phyloP scores from a whole-genome alignment of 2,797 vertebrate genomes.

The Xenentodon cancila region DNA sequence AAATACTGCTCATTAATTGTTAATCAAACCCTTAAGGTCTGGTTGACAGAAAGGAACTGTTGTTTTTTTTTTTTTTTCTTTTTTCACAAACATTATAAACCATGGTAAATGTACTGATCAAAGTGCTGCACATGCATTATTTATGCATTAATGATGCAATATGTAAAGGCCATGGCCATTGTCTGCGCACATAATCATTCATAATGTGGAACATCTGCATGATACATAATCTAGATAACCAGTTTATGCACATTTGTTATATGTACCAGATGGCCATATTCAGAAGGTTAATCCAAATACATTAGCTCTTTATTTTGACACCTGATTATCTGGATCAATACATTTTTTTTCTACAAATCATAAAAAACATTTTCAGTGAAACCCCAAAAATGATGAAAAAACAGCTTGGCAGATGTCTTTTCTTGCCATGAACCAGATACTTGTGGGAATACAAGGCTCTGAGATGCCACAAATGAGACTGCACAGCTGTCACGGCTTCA shows the following conservation, averaged over 20 bases:
- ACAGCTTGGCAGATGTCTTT: conserved; percentile 56
- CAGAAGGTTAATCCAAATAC: too few species aligned
- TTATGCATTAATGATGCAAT: conserved; percentile 80
- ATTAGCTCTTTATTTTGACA: too few species aligned
- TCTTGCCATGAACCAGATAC: conserved; percentile 35
- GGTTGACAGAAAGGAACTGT: conserved; percentile 77
- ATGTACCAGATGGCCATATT: conserved; percentile 8
- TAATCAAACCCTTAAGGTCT: conserved; percentile 81
- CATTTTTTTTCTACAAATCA: background rate
- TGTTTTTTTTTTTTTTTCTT: background rate
- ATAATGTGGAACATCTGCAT: conserved; percentile 33
- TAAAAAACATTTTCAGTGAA: conserved; percentile 6
- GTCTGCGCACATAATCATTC: conserved; percentile 56
- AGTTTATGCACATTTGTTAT: conserved; percentile 8
- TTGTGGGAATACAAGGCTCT: conserved; percentile 35
- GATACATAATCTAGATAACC: conserved; percentile 10
- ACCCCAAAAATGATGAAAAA: conserved; percentile 28
- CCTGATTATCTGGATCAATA: too few species aligned
- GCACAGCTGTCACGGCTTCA: conserved; percentile 53
- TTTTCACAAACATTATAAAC: conserved; percentile 70
- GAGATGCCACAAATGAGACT: conserved; percentile 53
- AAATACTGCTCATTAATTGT: conserved; percentile 81
- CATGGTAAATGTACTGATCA: conserved; percentile 72
- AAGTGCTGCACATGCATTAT: conserved; percentile 82
- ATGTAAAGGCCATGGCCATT: conserved; percentile 74